phyloP scores from a whole-genome alignment of 2,888 invertebrate species.

The Drosophila leonis region DNA sequence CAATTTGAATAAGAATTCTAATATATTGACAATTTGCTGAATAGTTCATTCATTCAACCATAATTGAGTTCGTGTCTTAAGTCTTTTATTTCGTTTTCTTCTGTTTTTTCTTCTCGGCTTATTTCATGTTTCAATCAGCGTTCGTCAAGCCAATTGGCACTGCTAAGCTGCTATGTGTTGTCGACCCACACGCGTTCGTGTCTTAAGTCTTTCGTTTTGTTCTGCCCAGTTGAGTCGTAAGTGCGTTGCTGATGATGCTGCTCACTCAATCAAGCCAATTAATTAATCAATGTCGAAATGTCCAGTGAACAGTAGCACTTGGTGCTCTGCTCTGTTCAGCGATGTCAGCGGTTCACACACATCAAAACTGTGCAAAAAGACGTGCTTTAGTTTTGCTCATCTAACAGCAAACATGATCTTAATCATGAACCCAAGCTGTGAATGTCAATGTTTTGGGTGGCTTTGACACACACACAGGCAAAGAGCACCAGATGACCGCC shows the following conservation, averaged over 20 bases:
- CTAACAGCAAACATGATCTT: conserved; percentile 55
- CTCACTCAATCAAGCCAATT: conserved; percentile 54
- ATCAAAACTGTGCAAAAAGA: conserved; percentile 48
- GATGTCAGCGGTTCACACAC: conserved; percentile 16
- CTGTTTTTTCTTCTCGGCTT: conserved; percentile 52
- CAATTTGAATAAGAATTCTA: conserved; percentile 39
- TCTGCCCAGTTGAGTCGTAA: conserved; percentile 44
- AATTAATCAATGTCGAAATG: conserved; percentile 69
- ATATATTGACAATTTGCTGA: conserved; percentile 43
- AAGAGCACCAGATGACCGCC: conserved; percentile 45
- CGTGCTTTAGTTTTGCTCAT: conserved; percentile 34
- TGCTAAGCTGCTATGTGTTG: conserved; percentile 19
- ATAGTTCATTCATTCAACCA: conserved; percentile 28
- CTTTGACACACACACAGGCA: conserved; percentile 8
- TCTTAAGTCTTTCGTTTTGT: conserved; percentile 51
- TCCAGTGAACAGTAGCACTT: conserved; percentile 14
- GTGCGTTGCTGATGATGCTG: conserved; percentile 16
- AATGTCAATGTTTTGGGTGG: conserved; percentile 58
- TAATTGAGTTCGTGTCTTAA: conserved; percentile 49
- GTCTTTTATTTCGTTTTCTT: conserved; percentile 37
- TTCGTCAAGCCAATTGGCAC: conserved; percentile 38
- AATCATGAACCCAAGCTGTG: conserved; percentile 51
- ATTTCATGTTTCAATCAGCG: conserved; percentile 67
- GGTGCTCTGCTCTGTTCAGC: conserved; percentile 23
- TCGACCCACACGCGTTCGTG: conserved; percentile 60